phyloP scores from a whole-genome alignment of 1,140 invertebrate species.

The Campodea augens region DNA sequence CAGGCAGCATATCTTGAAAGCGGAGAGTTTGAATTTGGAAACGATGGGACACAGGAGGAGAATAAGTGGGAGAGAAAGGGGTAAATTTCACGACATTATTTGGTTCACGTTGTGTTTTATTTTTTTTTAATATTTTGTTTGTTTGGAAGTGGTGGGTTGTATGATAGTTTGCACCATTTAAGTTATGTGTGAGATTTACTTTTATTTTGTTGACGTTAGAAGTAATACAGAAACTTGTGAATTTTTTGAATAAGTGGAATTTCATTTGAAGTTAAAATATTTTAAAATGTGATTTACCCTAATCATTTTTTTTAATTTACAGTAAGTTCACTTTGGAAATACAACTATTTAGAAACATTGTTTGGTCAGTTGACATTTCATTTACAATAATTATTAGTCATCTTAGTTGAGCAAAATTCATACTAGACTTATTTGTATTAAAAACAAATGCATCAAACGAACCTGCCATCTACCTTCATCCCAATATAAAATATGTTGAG shows the following conservation, averaged over 20 bases:
- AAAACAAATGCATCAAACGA: too few species aligned
- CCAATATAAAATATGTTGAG: too few species aligned
- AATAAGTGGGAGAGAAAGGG: conserved; percentile 10
- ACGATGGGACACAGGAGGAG: too few species aligned
- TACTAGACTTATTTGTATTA: too few species aligned
- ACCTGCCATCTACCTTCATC: too few species aligned
- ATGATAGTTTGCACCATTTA: background rate
- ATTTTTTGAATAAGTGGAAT: background rate
- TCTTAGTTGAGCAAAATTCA: too few species aligned
- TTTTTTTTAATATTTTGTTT: background rate
- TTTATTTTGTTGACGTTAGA: background rate
- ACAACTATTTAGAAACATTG: too few species aligned
- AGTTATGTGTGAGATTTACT: background rate
- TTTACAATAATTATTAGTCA: too few species aligned
- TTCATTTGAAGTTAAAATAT: background rate
- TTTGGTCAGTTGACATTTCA: too few species aligned
- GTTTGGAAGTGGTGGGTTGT: too few species aligned
- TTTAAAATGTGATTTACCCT: background rate
- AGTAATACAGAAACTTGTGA: background rate
- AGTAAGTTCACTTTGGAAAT: too few species aligned
- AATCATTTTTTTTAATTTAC: background rate
- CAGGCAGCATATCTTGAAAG: conserved; percentile 17
- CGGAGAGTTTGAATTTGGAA: conserved; percentile 17
- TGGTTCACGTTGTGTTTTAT: background rate
- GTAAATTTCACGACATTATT: conserved; percentile 2